Evolutionary conservation across 2,113 vertebrate genomes (phyloP).

Genomic region (Tricholaema leucomelas): DNA sequence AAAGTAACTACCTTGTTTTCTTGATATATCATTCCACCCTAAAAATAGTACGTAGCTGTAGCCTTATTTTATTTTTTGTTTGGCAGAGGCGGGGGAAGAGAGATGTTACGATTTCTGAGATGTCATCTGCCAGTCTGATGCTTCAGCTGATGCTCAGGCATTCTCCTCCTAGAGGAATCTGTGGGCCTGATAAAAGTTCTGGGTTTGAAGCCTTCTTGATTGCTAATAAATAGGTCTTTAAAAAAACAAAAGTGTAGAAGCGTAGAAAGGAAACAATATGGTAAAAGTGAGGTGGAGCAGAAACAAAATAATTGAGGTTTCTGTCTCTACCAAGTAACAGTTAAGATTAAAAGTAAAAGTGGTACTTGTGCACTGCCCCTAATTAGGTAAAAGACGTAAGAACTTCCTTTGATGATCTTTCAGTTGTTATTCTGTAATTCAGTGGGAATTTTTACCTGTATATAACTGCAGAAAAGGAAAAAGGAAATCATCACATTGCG

Average conservation of each 20-base stretch:
- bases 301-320: not conserved
- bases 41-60: not conserved
- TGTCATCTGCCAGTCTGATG: slow-evolving; percentile 4
- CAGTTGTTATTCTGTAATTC: not conserved
- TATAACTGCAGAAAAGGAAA: not conserved
- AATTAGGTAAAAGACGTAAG: not conserved
- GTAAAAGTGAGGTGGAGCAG: not conserved
- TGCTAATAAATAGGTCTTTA: not conserved
- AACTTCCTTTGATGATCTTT: not conserved
- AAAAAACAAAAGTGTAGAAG: not conserved
- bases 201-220: not conserved
- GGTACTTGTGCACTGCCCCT: not conserved
- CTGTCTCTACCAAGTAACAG: not conserved
- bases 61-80: not conserved
- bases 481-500: not conserved
- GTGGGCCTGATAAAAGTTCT: not conserved
- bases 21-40: not conserved
- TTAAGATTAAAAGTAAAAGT: not conserved
- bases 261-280: not conserved
- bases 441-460: not conserved
- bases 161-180: not conserved
- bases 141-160: not conserved
- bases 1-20: not conserved
- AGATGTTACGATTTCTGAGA: not conserved
- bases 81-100: not conserved